Evolutionary conservation across 2,113 vertebrate genomes (phyloP).

Genomic region (Cynocephalus volans): DNA sequence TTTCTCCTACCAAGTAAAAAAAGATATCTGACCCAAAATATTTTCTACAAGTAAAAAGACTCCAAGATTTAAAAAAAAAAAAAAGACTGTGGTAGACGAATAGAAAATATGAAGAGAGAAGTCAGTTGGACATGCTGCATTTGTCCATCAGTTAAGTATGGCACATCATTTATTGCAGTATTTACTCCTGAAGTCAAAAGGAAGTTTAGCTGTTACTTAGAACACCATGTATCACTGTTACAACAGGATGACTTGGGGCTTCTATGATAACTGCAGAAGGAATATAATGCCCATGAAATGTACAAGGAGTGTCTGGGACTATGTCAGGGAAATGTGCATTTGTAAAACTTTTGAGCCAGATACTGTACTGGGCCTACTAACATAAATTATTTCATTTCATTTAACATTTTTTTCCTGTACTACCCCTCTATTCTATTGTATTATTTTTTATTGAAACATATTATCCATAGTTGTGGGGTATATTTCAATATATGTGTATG

Average conservation of each 20-base stretch:
- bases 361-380: not conserved
- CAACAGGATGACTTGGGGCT: not conserved
- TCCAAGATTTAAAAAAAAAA: not conserved
- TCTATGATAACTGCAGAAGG: not conserved
- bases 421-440: no score
- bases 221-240: not conserved
- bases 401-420: not conserved
- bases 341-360: not conserved
- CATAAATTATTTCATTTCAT: not conserved
- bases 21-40: constrained; percentile 5
- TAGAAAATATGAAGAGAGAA: not conserved
- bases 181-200: not conserved
- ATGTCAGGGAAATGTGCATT: not conserved
- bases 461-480: no score
- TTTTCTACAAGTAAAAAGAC: not conserved
- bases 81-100: not conserved
- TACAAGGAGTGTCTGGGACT: not conserved
- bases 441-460: no score
- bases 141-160: not conserved
- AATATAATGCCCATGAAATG: not conserved
- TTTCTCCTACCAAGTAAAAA: not conserved
- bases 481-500: no score
- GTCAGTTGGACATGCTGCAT: not conserved
- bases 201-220: not conserved
- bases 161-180: not conserved